Evolutionary conservation across 2,888 invertebrate genomes (phyloP).

Genomic region (Protonemura montana): DNA sequence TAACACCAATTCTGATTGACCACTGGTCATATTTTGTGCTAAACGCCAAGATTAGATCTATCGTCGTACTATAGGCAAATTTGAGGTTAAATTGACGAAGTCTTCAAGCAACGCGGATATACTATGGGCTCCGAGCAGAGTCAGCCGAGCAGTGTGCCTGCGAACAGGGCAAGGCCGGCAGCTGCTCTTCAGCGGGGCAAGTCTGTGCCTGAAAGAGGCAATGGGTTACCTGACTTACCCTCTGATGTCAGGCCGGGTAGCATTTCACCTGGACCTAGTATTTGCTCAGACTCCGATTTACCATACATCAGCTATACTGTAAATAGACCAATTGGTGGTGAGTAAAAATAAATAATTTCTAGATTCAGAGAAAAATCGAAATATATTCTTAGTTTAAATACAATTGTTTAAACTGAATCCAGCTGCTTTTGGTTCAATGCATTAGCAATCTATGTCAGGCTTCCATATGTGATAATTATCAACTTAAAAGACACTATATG

Average conservation of each 20-base stretch:
- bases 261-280: slow-evolving; percentile 85
- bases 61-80: not conserved
- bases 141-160: slow-evolving; percentile 50
- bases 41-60: not conserved
- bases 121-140: slow-evolving; percentile 57
- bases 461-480: not conserved
- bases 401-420: not conserved
- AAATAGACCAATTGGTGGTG: slow-evolving; percentile 86
- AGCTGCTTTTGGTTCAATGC: not conserved
- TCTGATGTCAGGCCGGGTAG: slow-evolving; percentile 71
- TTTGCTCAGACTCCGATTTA: slow-evolving; percentile 87
- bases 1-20: not conserved
- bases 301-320: slow-evolving; percentile 92
- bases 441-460: not conserved
- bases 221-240: slow-evolving; percentile 52
- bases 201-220: slow-evolving; percentile 53
- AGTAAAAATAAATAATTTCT: slow-evolving; percentile 40
- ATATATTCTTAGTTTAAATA: not conserved
- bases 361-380: not conserved
- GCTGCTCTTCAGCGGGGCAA: slow-evolving; percentile 52
- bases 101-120: not conserved
- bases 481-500: not conserved
- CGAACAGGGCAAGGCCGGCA: slow-evolving; percentile 34
- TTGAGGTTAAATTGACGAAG: not conserved
- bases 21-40: not conserved